These are phyloP conservation scores for Drosophila melanogaster DNA, from an alignment of 1,140 invertebrate species.

Conservation along the genomic window DNA sequence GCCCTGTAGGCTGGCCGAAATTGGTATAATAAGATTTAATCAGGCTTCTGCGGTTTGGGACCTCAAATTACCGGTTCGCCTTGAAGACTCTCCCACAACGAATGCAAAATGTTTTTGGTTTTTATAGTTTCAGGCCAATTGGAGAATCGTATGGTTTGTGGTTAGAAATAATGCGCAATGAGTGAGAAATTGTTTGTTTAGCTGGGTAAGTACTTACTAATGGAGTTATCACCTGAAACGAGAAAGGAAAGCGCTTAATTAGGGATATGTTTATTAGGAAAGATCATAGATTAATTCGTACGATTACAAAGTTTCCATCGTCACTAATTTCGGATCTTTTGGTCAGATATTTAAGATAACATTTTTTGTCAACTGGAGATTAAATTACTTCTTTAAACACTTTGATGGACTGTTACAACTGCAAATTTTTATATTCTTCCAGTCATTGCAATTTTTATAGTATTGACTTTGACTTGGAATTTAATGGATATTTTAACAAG, in stretches of 20 bases:
- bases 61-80: constrained; percentile 26
- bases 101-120: constrained; percentile 68
- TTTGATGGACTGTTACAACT: neutral
- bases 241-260: constrained; percentile 12
- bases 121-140: constrained; percentile 62
- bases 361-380: too few relatives aligned
- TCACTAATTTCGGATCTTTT: too few relatives aligned
- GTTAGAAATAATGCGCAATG: constrained; percentile 53
- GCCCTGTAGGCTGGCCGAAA: constrained; percentile 34
- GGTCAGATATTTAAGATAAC: too few relatives aligned
- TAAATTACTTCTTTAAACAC: neutral
- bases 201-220: constrained; percentile 74
- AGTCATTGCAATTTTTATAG: neutral
- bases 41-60: constrained; percentile 52
- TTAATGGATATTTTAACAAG: neutral
- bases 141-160: constrained; percentile 53
- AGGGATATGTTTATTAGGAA: neutral
- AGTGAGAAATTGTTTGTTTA: constrained; percentile 14
- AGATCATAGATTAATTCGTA: too few relatives aligned
- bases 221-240: constrained; percentile 82
- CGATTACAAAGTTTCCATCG: too few relatives aligned
- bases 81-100: constrained; percentile 48
- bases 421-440: neutral
- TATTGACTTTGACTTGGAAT: neutral
- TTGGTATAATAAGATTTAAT: constrained; percentile 70